Evolutionary conservation across 2,888 invertebrate genomes (phyloP).

Genomic region (Idaea straminata): DNA sequence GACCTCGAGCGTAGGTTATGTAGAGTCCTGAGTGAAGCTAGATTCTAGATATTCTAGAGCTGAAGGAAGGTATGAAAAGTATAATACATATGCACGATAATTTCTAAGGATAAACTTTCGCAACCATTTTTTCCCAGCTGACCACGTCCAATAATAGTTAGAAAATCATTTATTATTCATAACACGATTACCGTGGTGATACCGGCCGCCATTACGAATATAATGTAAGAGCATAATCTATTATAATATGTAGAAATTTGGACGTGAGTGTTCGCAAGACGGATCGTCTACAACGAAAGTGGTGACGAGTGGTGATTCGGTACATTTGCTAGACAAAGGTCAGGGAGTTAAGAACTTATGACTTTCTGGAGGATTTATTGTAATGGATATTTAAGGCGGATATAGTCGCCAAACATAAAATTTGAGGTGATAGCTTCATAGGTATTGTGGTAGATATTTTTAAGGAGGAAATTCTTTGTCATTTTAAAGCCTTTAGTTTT

Average conservation of each 20-base stretch:
- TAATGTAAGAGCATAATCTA: conserved; percentile 13
- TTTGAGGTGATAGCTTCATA: no score
- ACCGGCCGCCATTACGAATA: conserved; percentile 13
- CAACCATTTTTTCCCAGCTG: background rate
- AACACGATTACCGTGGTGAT: background rate
- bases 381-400: background rate
- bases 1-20: no score
- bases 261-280: conserved; percentile 6
- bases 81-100: background rate
- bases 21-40: no score
- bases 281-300: conserved; percentile 12
- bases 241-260: conserved; percentile 13
- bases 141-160: background rate
- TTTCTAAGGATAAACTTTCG: conserved; percentile 2
- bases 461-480: no score
- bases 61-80: background rate
- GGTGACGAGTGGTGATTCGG: background rate
- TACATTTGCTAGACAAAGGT: background rate
- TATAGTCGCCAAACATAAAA: no score
- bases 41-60: no score
- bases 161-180: background rate
- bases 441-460: no score
- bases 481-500: no score
- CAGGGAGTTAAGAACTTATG: background rate
- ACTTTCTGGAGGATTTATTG: background rate